A percentile compares a stretch with the other conserved stretches of the same genome.
Conservation (phyloP, 2,888 invertebrate species). For the Slavum lentiscoides region DNA sequence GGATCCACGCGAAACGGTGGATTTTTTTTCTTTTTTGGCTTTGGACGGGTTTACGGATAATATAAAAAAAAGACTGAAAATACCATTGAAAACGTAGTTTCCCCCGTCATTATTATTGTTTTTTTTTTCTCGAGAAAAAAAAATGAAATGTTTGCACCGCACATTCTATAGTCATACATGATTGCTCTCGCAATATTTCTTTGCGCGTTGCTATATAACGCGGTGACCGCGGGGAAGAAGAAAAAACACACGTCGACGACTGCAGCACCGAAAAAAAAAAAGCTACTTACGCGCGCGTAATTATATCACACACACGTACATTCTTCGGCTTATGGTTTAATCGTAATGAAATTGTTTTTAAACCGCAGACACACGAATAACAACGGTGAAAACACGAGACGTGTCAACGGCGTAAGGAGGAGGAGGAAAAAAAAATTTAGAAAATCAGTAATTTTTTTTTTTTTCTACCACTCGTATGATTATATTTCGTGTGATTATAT, state of each 20-base stretch:
- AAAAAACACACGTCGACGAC: conserved; percentile 9
- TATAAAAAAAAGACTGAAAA: neutral
- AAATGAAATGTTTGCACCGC: neutral
- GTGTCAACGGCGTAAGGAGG: neutral
- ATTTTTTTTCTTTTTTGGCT: conserved; percentile 13
- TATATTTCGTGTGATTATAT: neutral
- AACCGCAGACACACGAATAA: conserved; percentile 14
- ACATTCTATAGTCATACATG: conserved; percentile 32
- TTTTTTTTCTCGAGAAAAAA: neutral
- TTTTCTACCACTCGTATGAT: neutral
- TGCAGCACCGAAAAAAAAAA: conserved; percentile 11
- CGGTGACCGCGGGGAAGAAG: neutral
- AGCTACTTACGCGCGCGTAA: neutral
- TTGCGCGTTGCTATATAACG: conserved; percentile 19
- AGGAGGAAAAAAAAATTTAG: neutral
- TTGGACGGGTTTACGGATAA: neutral
- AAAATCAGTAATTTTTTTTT: neutral
- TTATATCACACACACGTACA: neutral
- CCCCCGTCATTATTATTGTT: too few relatives aligned
- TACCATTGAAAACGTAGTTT: neutral
- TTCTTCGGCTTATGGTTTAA: conserved; percentile 13
- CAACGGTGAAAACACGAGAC: conserved; percentile 1
- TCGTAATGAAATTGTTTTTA: conserved; percentile 22
- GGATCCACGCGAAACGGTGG: conserved; percentile 18
- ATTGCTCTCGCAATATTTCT: conserved; percentile 23